Base-by-base conservation (phyloP, 2,797 vertebrate species). In the Liasis olivaceus region DNA sequence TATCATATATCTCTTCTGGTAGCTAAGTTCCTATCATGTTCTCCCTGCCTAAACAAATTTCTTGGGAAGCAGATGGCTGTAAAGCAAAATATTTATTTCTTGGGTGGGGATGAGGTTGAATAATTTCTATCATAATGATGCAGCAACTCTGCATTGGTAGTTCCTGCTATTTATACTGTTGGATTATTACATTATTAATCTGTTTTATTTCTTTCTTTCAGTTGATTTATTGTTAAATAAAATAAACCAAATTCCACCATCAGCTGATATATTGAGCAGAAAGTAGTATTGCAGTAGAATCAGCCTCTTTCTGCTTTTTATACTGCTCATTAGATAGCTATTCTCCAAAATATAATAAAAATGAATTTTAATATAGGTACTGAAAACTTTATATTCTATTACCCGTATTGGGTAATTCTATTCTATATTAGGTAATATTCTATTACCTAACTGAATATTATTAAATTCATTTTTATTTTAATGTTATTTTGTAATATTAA, bases 401-500 rank as follows among this genome's bases (percentile, higher is more conserved):
- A 15, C 24, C 17, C 22, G 5, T 36, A 36, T 36, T 36, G 31
- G 31, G 31, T 36, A 36, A 36, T 36, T 36, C 31, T 36, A 36
- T 36, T 36, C 31, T 36, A 36, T 36, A 36, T 36, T 36, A 36
- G 31, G 31, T 36, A 36, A 36, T 36, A 36, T 36, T 36, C 31
- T 36, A 36, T 1, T 36, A 36, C 31, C 31, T 36, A 36, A 36
- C 31, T 36, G 31, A 36, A 36, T 36, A 36, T 36, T 59, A 87
- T 87, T 87, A 14, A 69, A 28, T 69, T 69, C 66, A 12, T 11
- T 5, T 59, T 62, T 96, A 97, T 92, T 54, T 91, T 95, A 93
- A 92, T 95, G 90, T 92, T 92, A 95, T 95, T 96, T 95, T 93
- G 93, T 95, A 96, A 95, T 91, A 90, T 95, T 96, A 96, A 96